Evolutionary conservation across 1,140 invertebrate species (phyloP).

Genomic region (Rhyacophila brunnea): DNA sequence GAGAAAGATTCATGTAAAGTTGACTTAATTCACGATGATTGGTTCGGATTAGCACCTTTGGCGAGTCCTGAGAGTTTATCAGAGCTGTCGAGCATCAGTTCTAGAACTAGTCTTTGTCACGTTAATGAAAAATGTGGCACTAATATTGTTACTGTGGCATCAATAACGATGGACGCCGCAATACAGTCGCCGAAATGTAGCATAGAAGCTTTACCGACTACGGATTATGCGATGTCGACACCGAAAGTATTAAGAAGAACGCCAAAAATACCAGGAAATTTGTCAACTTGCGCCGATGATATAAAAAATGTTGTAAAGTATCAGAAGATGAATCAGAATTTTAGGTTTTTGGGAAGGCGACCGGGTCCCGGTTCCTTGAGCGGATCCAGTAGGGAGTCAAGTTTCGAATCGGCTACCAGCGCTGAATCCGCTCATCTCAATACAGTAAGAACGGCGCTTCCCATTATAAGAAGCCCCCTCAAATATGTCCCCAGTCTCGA

Average conservation of each 20-base stretch:
- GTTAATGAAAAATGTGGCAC: conserved; percentile 45
- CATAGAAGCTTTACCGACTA: conserved; percentile 20
- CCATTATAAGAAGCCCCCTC: conserved; percentile 29
- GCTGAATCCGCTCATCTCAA: conserved; percentile 35
- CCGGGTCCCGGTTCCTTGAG: conserved; percentile 38
- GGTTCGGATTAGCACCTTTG: conserved; percentile 71
- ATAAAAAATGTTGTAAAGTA: conserved; percentile 59
- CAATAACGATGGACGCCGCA: conserved; percentile 32
- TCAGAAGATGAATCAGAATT: conserved; percentile 55
- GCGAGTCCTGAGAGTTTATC: conserved; percentile 84
- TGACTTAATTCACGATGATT: conserved; percentile 61
- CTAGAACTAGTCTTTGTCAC: conserved; percentile 50
- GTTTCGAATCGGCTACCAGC: conserved; percentile 55
- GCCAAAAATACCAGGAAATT: conserved; percentile 64
- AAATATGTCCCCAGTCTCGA: conserved; percentile 32
- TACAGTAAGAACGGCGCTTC: conserved; percentile 25
- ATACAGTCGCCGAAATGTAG: conserved; percentile 6
- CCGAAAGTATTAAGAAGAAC: conserved; percentile 61
- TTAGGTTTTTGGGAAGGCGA: conserved; percentile 45
- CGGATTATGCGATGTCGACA: conserved; percentile 49
- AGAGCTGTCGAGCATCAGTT: conserved; percentile 70
- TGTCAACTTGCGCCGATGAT: conserved; percentile 66
- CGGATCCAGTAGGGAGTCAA: conserved; percentile 55
- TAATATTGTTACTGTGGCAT: conserved; percentile 35
- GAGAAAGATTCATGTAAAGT: conserved; percentile 35